phyloP scores from a whole-genome alignment of 2,888 invertebrate genomes.

The Smittia sp. region DNA sequence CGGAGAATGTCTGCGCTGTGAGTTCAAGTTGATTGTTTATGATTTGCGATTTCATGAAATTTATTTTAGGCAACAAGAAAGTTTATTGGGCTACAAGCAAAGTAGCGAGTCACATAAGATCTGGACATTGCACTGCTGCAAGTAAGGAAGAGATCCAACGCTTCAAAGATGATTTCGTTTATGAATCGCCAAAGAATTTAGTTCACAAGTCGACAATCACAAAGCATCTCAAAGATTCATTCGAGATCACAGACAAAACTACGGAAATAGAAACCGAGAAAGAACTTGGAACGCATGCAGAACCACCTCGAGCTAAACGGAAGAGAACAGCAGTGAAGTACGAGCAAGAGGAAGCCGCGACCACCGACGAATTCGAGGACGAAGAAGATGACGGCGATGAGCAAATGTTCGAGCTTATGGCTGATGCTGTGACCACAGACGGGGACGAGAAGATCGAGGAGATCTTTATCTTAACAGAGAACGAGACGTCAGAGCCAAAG shows the following conservation, averaged over 20 bases:
- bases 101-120: constrained; percentile 6
- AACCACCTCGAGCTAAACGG: neutral
- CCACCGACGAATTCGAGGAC: too few relatives aligned
- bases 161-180: constrained; percentile 24
- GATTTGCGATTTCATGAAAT: neutral
- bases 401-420: neutral
- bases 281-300: too few relatives aligned
- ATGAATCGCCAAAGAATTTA: constrained; percentile 24
- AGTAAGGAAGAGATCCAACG: constrained; percentile 18
- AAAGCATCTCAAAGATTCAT: neutral
- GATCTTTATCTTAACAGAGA: neutral
- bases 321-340: neutral
- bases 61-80: constrained; percentile 19
- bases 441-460: neutral
- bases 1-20: constrained; percentile 22
- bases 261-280: neutral
- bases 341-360: too few relatives aligned
- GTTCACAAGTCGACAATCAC: neutral
- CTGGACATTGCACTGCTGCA: constrained; percentile 21
- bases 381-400: neutral
- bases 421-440: neutral
- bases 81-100: constrained; percentile 33
- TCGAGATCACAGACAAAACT: neutral
- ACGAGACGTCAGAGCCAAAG: neutral
- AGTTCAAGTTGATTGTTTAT: neutral